These are phyloP conservation scores for Acomys russatus DNA, from an alignment of 2,797 vertebrate genomes.

Conservation along the genomic window DNA sequence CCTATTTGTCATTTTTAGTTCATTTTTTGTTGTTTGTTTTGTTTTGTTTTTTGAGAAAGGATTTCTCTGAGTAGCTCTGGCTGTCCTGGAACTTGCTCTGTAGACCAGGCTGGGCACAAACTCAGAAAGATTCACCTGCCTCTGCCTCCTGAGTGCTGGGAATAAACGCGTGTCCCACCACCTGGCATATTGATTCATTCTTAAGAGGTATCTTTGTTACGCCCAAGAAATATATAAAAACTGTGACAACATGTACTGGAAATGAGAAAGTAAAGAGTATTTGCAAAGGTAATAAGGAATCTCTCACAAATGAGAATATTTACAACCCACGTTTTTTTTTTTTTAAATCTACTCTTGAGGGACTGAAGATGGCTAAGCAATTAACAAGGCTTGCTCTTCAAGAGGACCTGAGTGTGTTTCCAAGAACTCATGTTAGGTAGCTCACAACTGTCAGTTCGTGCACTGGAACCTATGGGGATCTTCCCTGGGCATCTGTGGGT, in stretches of 20 bases:
- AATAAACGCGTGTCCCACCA: neutral
- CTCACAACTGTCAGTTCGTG: neutral
- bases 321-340: neutral
- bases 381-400: neutral
- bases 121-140: neutral
- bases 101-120: neutral
- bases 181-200: neutral
- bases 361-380: neutral
- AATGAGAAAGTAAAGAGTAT: constrained; percentile 14
- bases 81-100: neutral
- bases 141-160: neutral
- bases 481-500: neutral
- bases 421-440: neutral
- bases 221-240: constrained; percentile 21
- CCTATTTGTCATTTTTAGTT: neutral
- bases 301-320: neutral
- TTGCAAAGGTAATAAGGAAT: neutral
- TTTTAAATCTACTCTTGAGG: neutral
- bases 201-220: neutral
- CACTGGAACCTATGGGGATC: neutral
- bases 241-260: neutral
- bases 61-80: no score
- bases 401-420: neutral
- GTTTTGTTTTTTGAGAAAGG: neutral
- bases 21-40: neutral